Percentiles rank a stretch among this genome's conserved stretches.
Evolutionary conservation across 2,888 invertebrate genomes (phyloP).

Genomic region (Scaptomyza cyrtandrae): DNA sequence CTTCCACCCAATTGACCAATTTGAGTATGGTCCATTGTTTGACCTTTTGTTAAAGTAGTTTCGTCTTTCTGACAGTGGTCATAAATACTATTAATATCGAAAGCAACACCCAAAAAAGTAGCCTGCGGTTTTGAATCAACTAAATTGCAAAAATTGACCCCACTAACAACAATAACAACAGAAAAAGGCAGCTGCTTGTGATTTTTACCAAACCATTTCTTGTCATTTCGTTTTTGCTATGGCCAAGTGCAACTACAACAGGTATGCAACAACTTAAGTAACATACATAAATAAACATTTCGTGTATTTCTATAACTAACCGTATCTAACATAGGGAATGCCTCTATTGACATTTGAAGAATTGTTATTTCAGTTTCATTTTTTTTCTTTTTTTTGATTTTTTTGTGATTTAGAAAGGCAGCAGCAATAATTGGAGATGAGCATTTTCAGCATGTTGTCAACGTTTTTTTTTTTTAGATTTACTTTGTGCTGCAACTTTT

Average conservation of each 20-base stretch:
- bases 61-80: constrained; percentile 23
- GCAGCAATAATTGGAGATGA: constrained; percentile 45
- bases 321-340: constrained; percentile 43
- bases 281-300: constrained; percentile 1
- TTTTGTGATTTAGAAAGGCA: constrained; percentile 65
- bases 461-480: background rate
- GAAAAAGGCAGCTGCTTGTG: constrained; percentile 69
- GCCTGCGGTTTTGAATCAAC: constrained; percentile 26
- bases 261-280: background rate
- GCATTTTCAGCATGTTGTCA: constrained; percentile 44
- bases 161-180: constrained; percentile 13
- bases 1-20: constrained; percentile 16
- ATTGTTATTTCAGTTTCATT: constrained; percentile 23
- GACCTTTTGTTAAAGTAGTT: constrained; percentile 36
- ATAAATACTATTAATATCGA: constrained; percentile 64
- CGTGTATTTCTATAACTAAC: constrained; percentile 6
- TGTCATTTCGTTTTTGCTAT: constrained; percentile 44
- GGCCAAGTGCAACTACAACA: constrained; percentile 46
- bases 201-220: constrained; percentile 21
- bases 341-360: constrained; percentile 68
- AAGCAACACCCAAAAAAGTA: constrained; percentile 51
- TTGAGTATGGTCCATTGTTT: constrained; percentile 25
- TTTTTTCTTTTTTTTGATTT: constrained; percentile 19
- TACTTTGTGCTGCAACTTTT: constrained; percentile 10
- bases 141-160: constrained; percentile 20